Evolutionary conservation across 2,113 vertebrate species (phyloP).

Genomic region (Suricata suricatta): DNA sequence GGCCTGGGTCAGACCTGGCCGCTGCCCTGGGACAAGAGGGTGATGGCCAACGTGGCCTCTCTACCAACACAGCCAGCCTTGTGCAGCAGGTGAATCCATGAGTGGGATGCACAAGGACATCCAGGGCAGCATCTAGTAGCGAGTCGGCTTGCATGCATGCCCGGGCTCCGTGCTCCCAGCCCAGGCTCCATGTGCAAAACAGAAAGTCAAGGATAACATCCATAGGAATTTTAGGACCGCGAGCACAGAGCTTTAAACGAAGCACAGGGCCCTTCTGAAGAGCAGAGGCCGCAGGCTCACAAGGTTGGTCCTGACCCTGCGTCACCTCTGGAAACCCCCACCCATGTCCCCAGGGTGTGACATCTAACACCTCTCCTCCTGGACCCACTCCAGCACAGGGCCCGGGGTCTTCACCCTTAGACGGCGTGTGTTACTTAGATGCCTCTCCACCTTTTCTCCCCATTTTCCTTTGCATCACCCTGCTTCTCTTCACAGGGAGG

Average conservation of each 20-base stretch:
- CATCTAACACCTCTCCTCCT: neutral
- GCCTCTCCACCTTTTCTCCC: neutral
- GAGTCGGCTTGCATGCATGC: neutral
- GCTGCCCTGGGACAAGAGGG: accelerated
- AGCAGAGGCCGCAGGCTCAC: too few relatives aligned
- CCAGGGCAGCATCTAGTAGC: accelerated
- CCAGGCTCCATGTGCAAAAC: neutral
- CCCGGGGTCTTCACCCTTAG: neutral
- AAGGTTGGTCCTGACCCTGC: too few relatives aligned
- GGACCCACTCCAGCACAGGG: neutral
- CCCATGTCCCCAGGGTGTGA: too few relatives aligned
- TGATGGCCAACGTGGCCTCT: neutral
- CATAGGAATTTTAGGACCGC: neutral
- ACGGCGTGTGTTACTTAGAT: neutral
- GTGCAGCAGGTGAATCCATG: neutral
- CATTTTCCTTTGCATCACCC: neutral
- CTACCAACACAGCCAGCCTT: too few relatives aligned
- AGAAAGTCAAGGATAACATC: neutral
- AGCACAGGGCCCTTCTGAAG: neutral
- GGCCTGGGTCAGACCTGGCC: neutral
- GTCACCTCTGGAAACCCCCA: neutral
- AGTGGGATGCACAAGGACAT: accelerated
- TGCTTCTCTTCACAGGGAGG: neutral
- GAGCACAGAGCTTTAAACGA: neutral
- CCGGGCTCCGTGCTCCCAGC: accelerated